Evolutionary conservation across 2,797 vertebrate species (phyloP).

Genomic region (Nannoperca obscura): DNA sequence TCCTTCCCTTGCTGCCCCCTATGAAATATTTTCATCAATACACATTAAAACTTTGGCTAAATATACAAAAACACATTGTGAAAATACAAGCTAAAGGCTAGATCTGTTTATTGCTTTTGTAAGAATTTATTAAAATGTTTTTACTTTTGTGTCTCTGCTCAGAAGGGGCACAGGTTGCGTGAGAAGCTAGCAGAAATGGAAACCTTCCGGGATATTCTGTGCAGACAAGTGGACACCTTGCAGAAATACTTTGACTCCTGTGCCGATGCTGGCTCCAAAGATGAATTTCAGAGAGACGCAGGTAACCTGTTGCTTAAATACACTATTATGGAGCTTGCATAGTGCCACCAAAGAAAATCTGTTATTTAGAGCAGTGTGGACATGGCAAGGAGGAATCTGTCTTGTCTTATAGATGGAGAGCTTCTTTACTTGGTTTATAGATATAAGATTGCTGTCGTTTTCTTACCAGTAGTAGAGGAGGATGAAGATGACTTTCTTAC

Average conservation of each 20-base stretch:
- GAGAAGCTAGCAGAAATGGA: slow-evolving; percentile 99
- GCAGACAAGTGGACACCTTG: slow-evolving; percentile 97
- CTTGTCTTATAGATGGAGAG: slow-evolving; percentile 5
- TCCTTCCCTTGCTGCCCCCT: neutral
- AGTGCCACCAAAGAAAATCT: neutral
- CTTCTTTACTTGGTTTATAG: slow-evolving; percentile 10
- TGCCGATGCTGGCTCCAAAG: slow-evolving; percentile 92
- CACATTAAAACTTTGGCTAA: neutral
- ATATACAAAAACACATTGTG: neutral
- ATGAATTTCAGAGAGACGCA: slow-evolving; percentile 95
- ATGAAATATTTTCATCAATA: neutral
- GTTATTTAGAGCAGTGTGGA: slow-evolving; percentile 1
- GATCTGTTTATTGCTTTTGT: neutral
- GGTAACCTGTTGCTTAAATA: slow-evolving; percentile 79
- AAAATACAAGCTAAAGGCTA: neutral
- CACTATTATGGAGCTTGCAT: neutral
- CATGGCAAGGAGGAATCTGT: neutral
- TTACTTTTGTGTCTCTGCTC: slow-evolving; percentile 46
- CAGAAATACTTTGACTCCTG: slow-evolving; percentile 97
- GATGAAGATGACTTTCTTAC: slow-evolving; percentile 95
- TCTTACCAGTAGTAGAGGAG: slow-evolving; percentile 89
- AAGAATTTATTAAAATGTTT: slow-evolving; percentile 1
- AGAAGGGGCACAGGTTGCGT: slow-evolving; percentile 96
- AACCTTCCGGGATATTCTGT: slow-evolving; percentile 97
- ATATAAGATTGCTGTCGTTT: slow-evolving; percentile 20